These are phyloP conservation scores for Graphium colonna DNA, from an alignment of 2,888 invertebrate species.

Conservation along the genomic window DNA sequence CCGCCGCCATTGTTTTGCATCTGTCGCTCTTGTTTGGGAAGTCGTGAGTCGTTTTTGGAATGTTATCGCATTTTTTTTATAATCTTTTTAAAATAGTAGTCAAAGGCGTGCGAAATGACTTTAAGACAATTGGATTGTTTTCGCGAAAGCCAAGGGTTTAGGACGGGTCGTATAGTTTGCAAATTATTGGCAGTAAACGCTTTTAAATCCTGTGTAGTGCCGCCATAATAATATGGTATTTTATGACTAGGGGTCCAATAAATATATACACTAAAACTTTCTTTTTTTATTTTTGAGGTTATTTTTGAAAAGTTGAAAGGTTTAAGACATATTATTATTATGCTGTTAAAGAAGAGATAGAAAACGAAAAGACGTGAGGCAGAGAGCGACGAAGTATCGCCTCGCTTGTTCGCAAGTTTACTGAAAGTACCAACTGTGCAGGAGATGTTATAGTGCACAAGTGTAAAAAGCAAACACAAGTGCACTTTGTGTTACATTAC, in stretches of 20 bases:
- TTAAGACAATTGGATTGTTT: constrained; percentile 27
- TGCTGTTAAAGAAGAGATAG: too few species aligned
- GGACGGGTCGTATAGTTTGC: background rate
- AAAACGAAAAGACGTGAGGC: too few species aligned
- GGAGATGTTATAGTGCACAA: too few species aligned
- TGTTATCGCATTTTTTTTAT: constrained; percentile 38
- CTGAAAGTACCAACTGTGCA: too few species aligned
- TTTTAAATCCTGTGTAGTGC: background rate
- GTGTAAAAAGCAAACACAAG: too few species aligned
- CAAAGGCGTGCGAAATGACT: constrained; percentile 42
- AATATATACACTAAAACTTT: too few species aligned
- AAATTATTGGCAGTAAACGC: background rate
- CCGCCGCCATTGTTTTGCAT: constrained; percentile 26
- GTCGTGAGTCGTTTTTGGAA: constrained; percentile 43
- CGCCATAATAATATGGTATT: background rate
- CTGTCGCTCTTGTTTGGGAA: constrained; percentile 35
- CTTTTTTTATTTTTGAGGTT: too few species aligned
- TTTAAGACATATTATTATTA: too few species aligned
- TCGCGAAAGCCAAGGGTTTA: constrained; percentile 40
- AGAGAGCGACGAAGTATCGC: too few species aligned
- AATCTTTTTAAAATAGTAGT: constrained; percentile 42
- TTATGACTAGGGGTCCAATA: background rate
- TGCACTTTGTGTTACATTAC: too few species aligned
- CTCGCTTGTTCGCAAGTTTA: too few species aligned
- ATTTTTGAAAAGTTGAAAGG: too few species aligned